Evolutionary conservation across 2,797 vertebrate species (phyloP).

Genomic region (Babyrousa celebensis): DNA sequence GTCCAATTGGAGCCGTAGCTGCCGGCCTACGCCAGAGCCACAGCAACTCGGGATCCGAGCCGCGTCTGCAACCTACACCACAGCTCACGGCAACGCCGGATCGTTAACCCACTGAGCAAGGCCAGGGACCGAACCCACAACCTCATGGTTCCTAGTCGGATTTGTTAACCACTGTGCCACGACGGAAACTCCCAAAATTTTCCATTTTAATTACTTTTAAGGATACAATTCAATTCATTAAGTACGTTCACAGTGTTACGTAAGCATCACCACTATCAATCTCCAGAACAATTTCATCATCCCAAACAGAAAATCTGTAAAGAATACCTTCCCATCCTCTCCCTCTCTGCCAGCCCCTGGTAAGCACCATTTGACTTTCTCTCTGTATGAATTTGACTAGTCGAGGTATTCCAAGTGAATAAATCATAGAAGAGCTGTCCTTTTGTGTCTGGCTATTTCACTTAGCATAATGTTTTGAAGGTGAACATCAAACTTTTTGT

Average conservation of each 20-base stretch:
- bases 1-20: too few species aligned
- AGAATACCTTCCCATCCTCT: background rate
- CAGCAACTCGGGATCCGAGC: too few species aligned
- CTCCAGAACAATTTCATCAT: background rate
- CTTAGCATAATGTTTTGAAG: slow-evolving; percentile 1
- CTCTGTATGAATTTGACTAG: background rate
- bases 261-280: background rate
- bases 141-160: too few species aligned
- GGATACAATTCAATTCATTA: background rate
- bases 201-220: background rate
- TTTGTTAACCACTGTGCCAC: too few species aligned
- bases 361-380: background rate
- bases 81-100: too few species aligned
- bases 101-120: too few species aligned
- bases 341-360: too few species aligned
- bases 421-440: background rate
- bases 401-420: background rate
- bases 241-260: background rate
- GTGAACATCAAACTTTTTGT: slow-evolving; percentile 16
- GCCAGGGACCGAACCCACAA: too few species aligned
- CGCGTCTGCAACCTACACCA: too few species aligned
- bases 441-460: background rate
- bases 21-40: too few species aligned
- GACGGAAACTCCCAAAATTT: background rate
- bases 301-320: background rate